These are phyloP conservation scores for Chouioia cunea DNA, from an alignment of 2,888 invertebrate species.

Conservation along the genomic window DNA sequence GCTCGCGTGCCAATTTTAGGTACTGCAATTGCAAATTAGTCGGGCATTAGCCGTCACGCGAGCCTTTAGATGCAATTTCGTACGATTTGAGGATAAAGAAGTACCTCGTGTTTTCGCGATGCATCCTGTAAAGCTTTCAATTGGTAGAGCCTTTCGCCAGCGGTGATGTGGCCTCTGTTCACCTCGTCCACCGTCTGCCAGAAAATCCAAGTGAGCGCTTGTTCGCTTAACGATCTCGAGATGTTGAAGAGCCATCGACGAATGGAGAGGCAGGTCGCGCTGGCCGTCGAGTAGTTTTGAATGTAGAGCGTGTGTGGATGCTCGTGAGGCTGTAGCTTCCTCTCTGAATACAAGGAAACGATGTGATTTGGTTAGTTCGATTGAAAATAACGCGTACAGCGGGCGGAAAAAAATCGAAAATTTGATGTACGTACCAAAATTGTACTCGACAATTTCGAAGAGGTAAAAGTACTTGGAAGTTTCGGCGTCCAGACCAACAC, in stretches of 20 bases:
- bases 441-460: conserved; percentile 97
- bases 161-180: conserved; percentile 90
- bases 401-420: too few species aligned
- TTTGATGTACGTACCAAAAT: conserved; percentile 95
- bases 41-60: neutral
- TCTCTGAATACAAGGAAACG: conserved; percentile 74
- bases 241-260: conserved; percentile 89
- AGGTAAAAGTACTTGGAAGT: conserved; percentile 93
- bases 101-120: conserved; percentile 83
- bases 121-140: conserved; percentile 95
- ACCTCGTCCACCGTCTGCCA: conserved; percentile 97
- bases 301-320: conserved; percentile 98
- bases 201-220: conserved; percentile 87
- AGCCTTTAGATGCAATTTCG: neutral
- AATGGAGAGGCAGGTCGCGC: conserved; percentile 91
- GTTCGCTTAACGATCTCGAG: conserved; percentile 76
- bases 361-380: too few species aligned
- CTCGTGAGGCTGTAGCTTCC: conserved; percentile 93
- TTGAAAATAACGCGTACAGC: too few species aligned
- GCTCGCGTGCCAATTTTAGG: conserved; percentile 83
- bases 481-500: conserved; percentile 84
- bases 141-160: conserved; percentile 93
- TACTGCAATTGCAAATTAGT: conserved; percentile 71
- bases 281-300: conserved; percentile 98
- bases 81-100: neutral